Evolutionary conservation across 2,888 invertebrate genomes (phyloP).

Genomic region (Plagiodera versicolora): DNA sequence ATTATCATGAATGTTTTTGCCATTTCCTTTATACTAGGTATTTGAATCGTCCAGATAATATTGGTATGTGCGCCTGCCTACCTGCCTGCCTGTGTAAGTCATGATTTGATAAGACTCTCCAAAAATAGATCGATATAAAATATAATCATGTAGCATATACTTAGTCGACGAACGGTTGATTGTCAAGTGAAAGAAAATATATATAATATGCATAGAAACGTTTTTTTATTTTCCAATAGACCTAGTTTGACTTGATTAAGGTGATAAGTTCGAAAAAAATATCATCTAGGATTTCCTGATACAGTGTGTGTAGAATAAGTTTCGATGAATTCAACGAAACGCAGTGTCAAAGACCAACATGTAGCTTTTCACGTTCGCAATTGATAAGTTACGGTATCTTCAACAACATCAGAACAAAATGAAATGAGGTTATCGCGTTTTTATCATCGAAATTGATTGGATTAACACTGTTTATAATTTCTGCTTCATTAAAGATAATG

Average conservation of each 20-base stretch:
- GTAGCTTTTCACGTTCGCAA: constrained; percentile 2
- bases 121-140: not conserved
- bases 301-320: too few species aligned
- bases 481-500: not conserved
- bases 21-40: not conserved
- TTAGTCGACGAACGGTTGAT: not conserved
- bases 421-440: constrained; percentile 1
- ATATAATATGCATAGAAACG: not conserved
- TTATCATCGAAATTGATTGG: constrained; percentile 1
- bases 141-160: not conserved
- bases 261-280: too few species aligned
- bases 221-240: not conserved
- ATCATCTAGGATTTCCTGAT: too few species aligned
- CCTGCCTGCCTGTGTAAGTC: not conserved
- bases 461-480: constrained; percentile 1
- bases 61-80: not conserved
- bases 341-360: not conserved
- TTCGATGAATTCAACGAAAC: too few species aligned
- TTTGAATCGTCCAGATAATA: not conserved
- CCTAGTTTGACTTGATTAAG: too few species aligned
- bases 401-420: not conserved
- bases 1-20: not conserved
- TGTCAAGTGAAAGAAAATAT: not conserved
- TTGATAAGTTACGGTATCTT: constrained; percentile 3
- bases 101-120: not conserved